These are phyloP conservation scores for Sceloporus tristichus DNA, from an alignment of 2,113 vertebrate species.

Conservation along the genomic window DNA sequence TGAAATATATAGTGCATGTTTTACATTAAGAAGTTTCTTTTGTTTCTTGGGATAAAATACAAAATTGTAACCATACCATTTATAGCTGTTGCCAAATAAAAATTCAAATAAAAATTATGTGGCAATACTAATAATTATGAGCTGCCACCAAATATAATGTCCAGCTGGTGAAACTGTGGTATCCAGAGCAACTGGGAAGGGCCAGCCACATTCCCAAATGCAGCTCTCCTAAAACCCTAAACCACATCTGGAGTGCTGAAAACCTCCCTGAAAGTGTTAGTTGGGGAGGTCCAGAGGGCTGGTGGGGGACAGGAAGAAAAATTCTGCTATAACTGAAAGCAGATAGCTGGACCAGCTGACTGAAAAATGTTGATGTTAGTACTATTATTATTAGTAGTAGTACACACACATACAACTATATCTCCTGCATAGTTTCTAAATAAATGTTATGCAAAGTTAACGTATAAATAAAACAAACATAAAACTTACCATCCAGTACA, in stretches of 20 bases:
- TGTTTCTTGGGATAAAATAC: not conserved
- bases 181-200: too few species aligned
- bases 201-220: not conserved
- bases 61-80: not conserved
- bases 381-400: not conserved
- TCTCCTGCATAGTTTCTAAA: not conserved
- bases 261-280: too few species aligned
- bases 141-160: not conserved
- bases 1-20: not conserved
- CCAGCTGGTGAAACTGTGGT: too few species aligned
- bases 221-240: not conserved
- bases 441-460: slow-evolving; percentile 1
- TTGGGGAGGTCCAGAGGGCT: too few species aligned
- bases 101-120: not conserved
- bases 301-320: too few species aligned
- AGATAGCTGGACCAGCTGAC: too few species aligned
- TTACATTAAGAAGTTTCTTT: not conserved
- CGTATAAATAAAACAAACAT: not conserved
- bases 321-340: too few species aligned
- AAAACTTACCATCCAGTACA: slow-evolving; percentile 94
- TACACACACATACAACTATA: not conserved
- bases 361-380: too few species aligned
- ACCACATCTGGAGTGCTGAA: too few species aligned
- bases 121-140: not conserved
- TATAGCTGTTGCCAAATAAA: not conserved